A percentile compares a stretch with the other conserved stretches of the same genome.
phyloP scores from a whole-genome alignment of 2,888 invertebrate genomes.

The Syritta pipiens region DNA sequence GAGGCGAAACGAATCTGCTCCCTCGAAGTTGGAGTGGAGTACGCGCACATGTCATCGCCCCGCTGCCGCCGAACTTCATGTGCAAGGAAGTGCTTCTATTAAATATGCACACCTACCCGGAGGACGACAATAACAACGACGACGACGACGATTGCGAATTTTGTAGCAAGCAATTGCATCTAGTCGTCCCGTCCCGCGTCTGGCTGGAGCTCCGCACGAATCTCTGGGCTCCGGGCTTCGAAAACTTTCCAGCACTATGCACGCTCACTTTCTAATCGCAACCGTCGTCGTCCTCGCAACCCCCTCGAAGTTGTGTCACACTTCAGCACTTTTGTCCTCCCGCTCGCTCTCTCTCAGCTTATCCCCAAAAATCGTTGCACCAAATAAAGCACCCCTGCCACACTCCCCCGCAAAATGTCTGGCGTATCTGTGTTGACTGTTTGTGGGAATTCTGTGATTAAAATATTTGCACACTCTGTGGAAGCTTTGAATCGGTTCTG shows the following conservation, averaged over 20 bases:
- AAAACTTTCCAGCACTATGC: slow-evolving; percentile 45
- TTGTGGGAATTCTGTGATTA: slow-evolving; percentile 67
- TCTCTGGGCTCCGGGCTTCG: slow-evolving; percentile 55
- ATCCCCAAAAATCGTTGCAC: slow-evolving; percentile 21
- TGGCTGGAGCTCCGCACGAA: slow-evolving; percentile 17
- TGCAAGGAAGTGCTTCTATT: slow-evolving; percentile 58
- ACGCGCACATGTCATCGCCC: not conserved
- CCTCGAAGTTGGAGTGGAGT: no score
- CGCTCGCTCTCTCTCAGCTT: slow-evolving; percentile 29
- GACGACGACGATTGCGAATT: slow-evolving; percentile 39
- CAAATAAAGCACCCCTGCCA: slow-evolving; percentile 25
- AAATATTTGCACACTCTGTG: slow-evolving; percentile 68
- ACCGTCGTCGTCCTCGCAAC: slow-evolving; percentile 10
- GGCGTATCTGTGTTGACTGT: slow-evolving; percentile 66
- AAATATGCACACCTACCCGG: slow-evolving; percentile 67
- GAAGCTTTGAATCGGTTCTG: slow-evolving; percentile 56
- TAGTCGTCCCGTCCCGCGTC: no score
- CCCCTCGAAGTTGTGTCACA: slow-evolving; percentile 60
- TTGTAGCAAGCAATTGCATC: no score
- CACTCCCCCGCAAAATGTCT: slow-evolving; percentile 32
- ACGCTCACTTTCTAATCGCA: slow-evolving; percentile 54
- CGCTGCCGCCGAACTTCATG: slow-evolving; percentile 1
- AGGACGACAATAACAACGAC: not conserved
- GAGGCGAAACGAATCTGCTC: slow-evolving; percentile 4
- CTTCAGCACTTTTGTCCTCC: slow-evolving; percentile 66